phyloP scores from a whole-genome alignment of 2,797 vertebrate genomes.

The Ataeniobius toweri region DNA sequence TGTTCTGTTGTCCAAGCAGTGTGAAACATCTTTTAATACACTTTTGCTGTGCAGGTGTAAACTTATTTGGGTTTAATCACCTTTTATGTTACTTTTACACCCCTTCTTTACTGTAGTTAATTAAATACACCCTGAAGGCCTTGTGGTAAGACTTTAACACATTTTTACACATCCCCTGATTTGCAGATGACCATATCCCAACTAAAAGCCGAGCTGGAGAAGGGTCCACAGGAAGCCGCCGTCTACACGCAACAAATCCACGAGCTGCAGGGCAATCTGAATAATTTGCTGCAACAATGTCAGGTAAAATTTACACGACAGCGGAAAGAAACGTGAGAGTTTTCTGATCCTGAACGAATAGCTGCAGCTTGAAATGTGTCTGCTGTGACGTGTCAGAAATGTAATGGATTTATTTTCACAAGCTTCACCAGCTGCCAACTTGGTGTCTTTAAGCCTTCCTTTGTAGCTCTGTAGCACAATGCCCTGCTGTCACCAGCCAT shows the following conservation, averaged over 20 bases:
- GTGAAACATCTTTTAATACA: not conserved
- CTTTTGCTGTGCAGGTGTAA: slow-evolving; percentile 13
- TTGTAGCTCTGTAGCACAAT: slow-evolving; percentile 39
- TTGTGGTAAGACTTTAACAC: slow-evolving; percentile 7
- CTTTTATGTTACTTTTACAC: slow-evolving; percentile 18
- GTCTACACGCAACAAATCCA: slow-evolving; percentile 94
- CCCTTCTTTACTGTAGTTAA: slow-evolving; percentile 11
- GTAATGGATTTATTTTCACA: slow-evolving; percentile 14
- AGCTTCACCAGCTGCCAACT: slow-evolving; percentile 20
- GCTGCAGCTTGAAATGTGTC: slow-evolving; percentile 8
- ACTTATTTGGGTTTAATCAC: slow-evolving; percentile 5
- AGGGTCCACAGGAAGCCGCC: slow-evolving; percentile 94
- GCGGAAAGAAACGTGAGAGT: not conserved
- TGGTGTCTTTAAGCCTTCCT: slow-evolving; percentile 29
- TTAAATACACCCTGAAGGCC: not conserved
- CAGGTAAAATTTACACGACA: slow-evolving; percentile 79
- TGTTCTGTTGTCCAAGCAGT: not conserved
- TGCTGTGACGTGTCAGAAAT: too few species aligned
- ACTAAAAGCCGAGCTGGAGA: slow-evolving; percentile 91
- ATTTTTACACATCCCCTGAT: slow-evolving; percentile 4
- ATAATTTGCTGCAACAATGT: slow-evolving; percentile 89
- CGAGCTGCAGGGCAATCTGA: slow-evolving; percentile 86
- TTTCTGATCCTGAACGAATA: slow-evolving; percentile 15
- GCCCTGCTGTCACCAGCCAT: slow-evolving; percentile 56
- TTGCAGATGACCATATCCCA: slow-evolving; percentile 88